Conservation (phyloP, 92 coral and sea anemone species). For the Virgularia gustaviana region DNA sequence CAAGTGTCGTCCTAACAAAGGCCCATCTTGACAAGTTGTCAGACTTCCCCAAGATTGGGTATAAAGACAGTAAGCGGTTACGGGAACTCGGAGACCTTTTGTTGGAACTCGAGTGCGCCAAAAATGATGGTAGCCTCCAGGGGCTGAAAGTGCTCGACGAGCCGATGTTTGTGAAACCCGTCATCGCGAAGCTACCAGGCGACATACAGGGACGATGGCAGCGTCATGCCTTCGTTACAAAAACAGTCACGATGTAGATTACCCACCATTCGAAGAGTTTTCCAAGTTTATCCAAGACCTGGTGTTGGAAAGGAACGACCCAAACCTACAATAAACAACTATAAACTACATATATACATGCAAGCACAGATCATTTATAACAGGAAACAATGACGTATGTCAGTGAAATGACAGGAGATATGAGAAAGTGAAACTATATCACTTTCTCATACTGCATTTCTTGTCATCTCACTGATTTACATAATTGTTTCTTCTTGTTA, state of each 20-base stretch:
- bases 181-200: not conserved
- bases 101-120: conserved; percentile 2
- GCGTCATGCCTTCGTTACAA: conserved; percentile 7
- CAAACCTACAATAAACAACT: no score
- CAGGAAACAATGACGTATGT: no score
- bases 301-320: not conserved
- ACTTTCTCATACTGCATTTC: no score
- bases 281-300: not conserved
- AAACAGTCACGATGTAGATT: not conserved
- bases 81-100: not conserved
- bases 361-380: no score
- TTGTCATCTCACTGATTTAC: no score
- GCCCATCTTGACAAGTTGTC: conserved; percentile 48
- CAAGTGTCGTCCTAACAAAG: conserved; percentile 47
- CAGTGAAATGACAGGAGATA: no score
- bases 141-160: not conserved
- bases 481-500: no score
- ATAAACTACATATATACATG: no score
- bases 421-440: no score
- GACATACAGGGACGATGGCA: not conserved
- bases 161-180: not conserved
- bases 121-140: not conserved
- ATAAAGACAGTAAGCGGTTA: not conserved
- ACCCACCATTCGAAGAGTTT: no score
- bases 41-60: conserved; percentile 34